Evolutionary conservation across 2,888 invertebrate genomes (phyloP), one percentile per base, ranked within the genome.

Genomic region (Philhelius pedissequus): DNA sequence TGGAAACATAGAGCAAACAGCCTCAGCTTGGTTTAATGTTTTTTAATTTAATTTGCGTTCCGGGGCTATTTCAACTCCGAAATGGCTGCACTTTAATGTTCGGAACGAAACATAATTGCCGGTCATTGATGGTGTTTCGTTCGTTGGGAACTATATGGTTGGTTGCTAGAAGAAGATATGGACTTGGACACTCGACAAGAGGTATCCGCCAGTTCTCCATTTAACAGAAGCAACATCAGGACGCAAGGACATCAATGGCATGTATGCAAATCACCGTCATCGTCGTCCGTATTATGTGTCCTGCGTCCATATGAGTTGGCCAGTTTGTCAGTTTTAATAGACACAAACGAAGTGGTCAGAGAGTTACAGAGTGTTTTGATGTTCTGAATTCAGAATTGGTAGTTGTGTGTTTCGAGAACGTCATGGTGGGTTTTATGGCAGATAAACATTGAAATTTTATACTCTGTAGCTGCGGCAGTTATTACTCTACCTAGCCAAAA

Each of bases 1-100:
- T 0, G 38, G 20, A 20, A 45, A 20, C 45, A n/a, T n/a, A 54
- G 13, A 35, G 8, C 25, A 50, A 62, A 75, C 56, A 56, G 83
- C 70, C 81, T 83, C 86, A 80, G 86, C 77, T 64, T 75, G 80
- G 86, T 83, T 86, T 86, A 86, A 86, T 86, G 86, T 86, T 86
- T 86, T 86, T 86, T 86, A 86, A 86, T 86, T 86, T 86, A 86
- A 86, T 86, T 86, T 86, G 86, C 86, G 86, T 86, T 86, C 83
- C 83, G 86, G 86, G 86, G 86, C 83, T 83, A 71, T 83, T 86
- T 45, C 73, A 50, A 76, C 40, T 75, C 74, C 13, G 75, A 45
- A 75, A 80, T 84, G 84, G 84, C 80, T 76, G 75, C 75, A 75
- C 84, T 84, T 84, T 84, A 84, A 80, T 76, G 84, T 76, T 68